Base-by-base conservation (phyloP, 2,888 invertebrate species). In the Proisotoma minuta region DNA sequence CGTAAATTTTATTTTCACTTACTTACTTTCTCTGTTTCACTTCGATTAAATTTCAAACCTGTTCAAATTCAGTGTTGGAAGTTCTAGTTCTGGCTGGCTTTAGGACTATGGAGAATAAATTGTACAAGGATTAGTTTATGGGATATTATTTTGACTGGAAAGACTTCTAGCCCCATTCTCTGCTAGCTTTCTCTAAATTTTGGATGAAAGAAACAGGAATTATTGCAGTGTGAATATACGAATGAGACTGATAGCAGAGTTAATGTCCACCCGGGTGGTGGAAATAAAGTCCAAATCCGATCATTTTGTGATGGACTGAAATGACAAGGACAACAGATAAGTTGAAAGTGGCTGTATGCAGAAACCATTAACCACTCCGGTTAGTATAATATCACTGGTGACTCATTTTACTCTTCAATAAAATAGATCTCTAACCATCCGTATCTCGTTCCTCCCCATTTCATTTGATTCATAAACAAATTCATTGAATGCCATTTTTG, bases 1-100 rank as follows among this genome's bases (percentile, higher is more conserved):
- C 39, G 53, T 54, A 29, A 54, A 54, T 54, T 54, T 54, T 54
- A 54, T 54, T 54, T 54, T 43, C 43, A 43, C 43, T 43, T 15
- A 34, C 34, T 10, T 34, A 34, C 34, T 10, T 10, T 10, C 34
- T 10, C 43, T n/a, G n/a, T n/a, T n/a, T n/a, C n/a, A n/a, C n/a
- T n/a, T n/a, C n/a, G n/a, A n/a, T n/a, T n/a, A n/a, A n/a, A n/a
- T n/a, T n/a, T n/a, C 34, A 12, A 34, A 34, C 34, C 34, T 34
- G 8, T 34, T 8, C 34, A 34, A 34, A 34, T 34, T 12, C 34
- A 12, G 12, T 10, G 34, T 12, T 12, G 34, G 34, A 12, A 34
- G 10, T 34, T 12, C 12, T 8, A 43, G n/a, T 3, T 43, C 43
- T 20, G 3, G n/a, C n/a, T n/a, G n/a, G n/a, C n/a, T n/a, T n/a